Evolutionary conservation across 2,797 vertebrate genomes (phyloP).

Genomic region (Hoplostethus mediterraneus): DNA sequence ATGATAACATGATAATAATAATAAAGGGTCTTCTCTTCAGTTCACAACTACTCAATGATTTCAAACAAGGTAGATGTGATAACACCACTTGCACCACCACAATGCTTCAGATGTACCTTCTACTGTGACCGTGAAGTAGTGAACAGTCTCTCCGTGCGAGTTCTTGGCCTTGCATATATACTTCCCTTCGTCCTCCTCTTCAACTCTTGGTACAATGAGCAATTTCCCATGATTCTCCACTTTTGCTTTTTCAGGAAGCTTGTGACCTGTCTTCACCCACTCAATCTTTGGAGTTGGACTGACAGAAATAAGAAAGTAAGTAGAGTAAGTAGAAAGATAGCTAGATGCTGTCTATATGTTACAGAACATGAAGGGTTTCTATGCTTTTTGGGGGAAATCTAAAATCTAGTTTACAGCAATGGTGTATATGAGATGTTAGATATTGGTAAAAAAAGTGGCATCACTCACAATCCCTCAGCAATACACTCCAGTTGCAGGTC

Average conservation of each 20-base stretch:
- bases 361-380: background rate
- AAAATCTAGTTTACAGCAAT: too few relatives aligned
- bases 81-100: too few relatives aligned
- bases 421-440: background rate
- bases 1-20: background rate
- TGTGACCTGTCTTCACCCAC: constrained; percentile 87
- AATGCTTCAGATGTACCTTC: constrained; percentile 87
- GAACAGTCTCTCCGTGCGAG: constrained; percentile 79
- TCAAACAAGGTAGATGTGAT: background rate
- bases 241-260: constrained; percentile 79
- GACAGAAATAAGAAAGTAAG: constrained; percentile 7
- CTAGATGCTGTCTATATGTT: background rate
- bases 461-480: constrained; percentile 95
- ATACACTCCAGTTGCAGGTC: constrained; percentile 93
- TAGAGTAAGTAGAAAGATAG: background rate
- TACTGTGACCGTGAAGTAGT: constrained; percentile 89
- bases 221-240: constrained; percentile 88
- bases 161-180: constrained; percentile 94
- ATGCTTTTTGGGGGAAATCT: too few relatives aligned
- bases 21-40: background rate
- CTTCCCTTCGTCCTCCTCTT: constrained; percentile 86
- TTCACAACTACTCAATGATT: background rate
- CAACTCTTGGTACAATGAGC: constrained; percentile 86
- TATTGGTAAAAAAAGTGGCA: background rate
- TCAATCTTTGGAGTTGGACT: constrained; percentile 93